These are phyloP conservation scores for Mionectes macconnelli DNA, from an alignment of 2,113 vertebrate genomes.

Conservation along the genomic window DNA sequence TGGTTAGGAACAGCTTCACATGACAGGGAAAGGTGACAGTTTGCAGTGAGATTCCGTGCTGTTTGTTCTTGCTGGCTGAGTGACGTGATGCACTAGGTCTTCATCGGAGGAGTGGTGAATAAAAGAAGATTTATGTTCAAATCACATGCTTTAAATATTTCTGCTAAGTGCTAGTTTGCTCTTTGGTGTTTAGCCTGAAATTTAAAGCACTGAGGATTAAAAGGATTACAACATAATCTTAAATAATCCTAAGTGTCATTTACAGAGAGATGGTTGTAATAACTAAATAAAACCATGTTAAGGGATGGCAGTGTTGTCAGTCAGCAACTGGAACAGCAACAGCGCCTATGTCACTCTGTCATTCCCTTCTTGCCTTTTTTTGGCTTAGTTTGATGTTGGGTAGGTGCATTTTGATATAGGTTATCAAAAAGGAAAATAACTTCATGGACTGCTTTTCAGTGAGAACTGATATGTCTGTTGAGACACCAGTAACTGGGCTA, in stretches of 20 bases:
- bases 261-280: slow-evolving; percentile 93
- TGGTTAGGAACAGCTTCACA: neutral
- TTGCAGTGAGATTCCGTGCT: slow-evolving; percentile 2
- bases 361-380: neutral
- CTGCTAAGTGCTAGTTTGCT: slow-evolving; percentile 90
- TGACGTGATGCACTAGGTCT: slow-evolving; percentile 62
- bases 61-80: slow-evolving; percentile 60
- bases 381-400: neutral
- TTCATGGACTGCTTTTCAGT: neutral
- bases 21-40: neutral
- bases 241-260: slow-evolving; percentile 99
- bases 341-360: neutral
- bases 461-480: neutral
- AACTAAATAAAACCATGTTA: slow-evolving; percentile 87
- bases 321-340: slow-evolving; percentile 77
- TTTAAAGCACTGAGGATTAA: slow-evolving; percentile 98
- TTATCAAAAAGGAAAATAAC: neutral
- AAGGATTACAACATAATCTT: slow-evolving; percentile 99
- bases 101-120: slow-evolving; percentile 69
- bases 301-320: slow-evolving; percentile 89
- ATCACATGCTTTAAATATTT: slow-evolving; percentile 89
- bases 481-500: neutral
- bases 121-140: slow-evolving; percentile 81
- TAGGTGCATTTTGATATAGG: neutral
- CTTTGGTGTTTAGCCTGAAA: slow-evolving; percentile 97